A percentile compares a stretch with the other conserved stretches of the same genome.
phyloP scores from a whole-genome alignment of 2,113 vertebrate genomes.

The Vombatus ursinus region DNA sequence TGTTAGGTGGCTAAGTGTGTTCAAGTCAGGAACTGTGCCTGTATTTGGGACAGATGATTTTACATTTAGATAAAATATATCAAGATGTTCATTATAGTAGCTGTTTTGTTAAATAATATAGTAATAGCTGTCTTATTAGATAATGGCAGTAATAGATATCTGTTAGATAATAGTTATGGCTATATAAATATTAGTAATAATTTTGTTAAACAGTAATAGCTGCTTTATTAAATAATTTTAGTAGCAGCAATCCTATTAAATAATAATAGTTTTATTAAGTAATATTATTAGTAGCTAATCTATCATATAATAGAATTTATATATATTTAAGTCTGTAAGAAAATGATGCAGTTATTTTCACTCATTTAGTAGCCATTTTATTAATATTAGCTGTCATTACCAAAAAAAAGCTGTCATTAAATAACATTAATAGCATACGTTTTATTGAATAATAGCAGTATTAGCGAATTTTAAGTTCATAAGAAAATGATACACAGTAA shows the following conservation, averaged over 20 bases:
- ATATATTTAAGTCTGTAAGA: neutral
- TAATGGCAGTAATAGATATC: neutral
- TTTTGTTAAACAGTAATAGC: neutral
- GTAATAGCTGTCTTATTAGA: neutral
- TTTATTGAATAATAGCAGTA: neutral
- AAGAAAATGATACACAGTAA: constrained; percentile 11
- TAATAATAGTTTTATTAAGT: neutral
- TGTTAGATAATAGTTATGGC: neutral
- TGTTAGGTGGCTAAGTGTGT: neutral
- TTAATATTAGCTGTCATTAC: neutral
- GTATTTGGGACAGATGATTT: neutral
- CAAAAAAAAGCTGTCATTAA: neutral
- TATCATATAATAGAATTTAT: neutral
- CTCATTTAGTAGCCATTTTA: neutral
- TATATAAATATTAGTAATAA: neutral
- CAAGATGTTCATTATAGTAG: neutral
- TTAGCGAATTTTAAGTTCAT: neutral
- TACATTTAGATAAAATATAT: neutral
- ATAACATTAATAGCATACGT: neutral
- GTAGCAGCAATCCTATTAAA: neutral
- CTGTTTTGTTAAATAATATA: neutral
- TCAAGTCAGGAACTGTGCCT: neutral
- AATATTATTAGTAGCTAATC: neutral
- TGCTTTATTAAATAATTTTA: neutral
- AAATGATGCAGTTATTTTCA: constrained; percentile 31